Conservation (phyloP, 2,888 invertebrate species). For the Margaritifera margaritifera region DNA sequence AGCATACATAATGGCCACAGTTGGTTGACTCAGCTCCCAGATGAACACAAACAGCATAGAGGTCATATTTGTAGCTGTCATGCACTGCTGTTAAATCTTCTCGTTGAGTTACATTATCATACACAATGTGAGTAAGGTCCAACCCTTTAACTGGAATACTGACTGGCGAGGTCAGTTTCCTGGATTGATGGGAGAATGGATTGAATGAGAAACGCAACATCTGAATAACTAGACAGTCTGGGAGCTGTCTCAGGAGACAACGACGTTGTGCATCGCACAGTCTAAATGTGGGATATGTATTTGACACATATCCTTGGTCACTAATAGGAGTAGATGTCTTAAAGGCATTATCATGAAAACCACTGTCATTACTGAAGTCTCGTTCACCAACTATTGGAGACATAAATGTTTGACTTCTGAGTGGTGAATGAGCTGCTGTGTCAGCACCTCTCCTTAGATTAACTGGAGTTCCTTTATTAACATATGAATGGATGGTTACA, state of each 20-base stretch:
- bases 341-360: slow-evolving; percentile 62
- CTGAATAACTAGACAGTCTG: slow-evolving; percentile 70
- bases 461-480: not conserved
- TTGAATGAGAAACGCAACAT: slow-evolving; percentile 65
- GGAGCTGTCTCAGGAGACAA: slow-evolving; percentile 66
- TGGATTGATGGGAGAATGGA: slow-evolving; percentile 44
- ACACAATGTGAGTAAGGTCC: slow-evolving; percentile 62
- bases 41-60: slow-evolving; percentile 68
- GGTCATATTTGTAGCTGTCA: slow-evolving; percentile 56
- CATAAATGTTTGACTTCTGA: slow-evolving; percentile 38
- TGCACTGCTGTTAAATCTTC: slow-evolving; percentile 55
- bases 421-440: slow-evolving; percentile 37
- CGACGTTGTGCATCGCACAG: slow-evolving; percentile 58
- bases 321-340: slow-evolving; percentile 67
- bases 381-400: slow-evolving; percentile 54
- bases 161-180: slow-evolving; percentile 64
- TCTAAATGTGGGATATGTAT: slow-evolving; percentile 17
- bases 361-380: slow-evolving; percentile 58
- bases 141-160: slow-evolving; percentile 60
- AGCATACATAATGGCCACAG: slow-evolving; percentile 68
- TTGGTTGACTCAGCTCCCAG: slow-evolving; percentile 63
- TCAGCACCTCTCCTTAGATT: slow-evolving; percentile 20
- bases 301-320: slow-evolving; percentile 18
- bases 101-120: slow-evolving; percentile 63
- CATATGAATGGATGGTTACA: no score